Percentiles rank a stretch among this genome's conserved stretches.
These are phyloP conservation scores for Phthorimaea operculella DNA, from an alignment of 1,140 invertebrate genomes.

Conservation along the genomic window DNA sequence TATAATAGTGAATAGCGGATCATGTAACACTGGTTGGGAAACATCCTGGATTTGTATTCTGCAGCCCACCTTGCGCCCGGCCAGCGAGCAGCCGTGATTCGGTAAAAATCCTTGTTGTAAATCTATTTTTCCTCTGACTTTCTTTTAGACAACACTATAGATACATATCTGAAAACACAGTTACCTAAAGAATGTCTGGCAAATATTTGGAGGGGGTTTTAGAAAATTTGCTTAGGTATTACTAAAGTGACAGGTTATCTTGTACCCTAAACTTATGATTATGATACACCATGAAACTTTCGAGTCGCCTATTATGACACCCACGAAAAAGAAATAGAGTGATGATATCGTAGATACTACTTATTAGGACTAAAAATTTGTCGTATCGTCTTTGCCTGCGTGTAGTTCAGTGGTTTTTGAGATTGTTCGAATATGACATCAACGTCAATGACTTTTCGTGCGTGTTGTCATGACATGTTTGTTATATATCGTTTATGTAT, in stretches of 20 bases:
- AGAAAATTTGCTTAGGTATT: too few species aligned
- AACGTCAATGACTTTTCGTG: too few species aligned
- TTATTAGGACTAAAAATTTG: too few species aligned
- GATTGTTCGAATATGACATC: background rate
- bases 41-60: conserved; percentile 44
- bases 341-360: too few species aligned
- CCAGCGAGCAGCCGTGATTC: conserved; percentile 35
- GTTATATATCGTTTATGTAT: background rate
- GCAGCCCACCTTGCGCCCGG: conserved; percentile 22
- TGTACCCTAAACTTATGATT: too few species aligned
- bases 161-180: background rate
- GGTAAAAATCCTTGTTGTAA: conserved; percentile 33
- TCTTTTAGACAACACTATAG: background rate
- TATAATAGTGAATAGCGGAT: conserved; percentile 7
- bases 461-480: background rate
- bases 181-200: too few species aligned
- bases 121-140: conserved; percentile 18
- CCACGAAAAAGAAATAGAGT: too few species aligned
- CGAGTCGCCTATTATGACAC: too few species aligned
- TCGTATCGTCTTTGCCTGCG: too few species aligned
- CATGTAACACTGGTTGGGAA: conserved; percentile 19
- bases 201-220: background rate
- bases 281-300: too few species aligned
- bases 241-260: too few species aligned
- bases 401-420: too few species aligned